Conservation (phyloP, 2,888 invertebrate species). For the Eurytoma adleriae region DNA sequence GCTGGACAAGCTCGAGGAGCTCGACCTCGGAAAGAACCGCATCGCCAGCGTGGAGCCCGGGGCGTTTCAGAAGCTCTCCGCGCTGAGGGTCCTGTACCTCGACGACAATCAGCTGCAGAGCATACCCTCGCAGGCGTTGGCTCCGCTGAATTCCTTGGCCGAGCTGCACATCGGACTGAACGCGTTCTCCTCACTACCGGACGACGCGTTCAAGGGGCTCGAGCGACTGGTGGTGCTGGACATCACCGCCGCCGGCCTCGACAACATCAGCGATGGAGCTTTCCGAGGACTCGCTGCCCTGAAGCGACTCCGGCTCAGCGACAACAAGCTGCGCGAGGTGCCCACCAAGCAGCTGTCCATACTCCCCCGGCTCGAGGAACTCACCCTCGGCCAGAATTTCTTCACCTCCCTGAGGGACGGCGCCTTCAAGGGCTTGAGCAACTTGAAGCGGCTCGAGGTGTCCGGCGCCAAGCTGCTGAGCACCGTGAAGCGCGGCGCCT, state of each 20-base stretch:
- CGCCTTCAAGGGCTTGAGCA: constrained; percentile 87
- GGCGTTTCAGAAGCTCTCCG: constrained; percentile 86
- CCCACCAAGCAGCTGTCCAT: constrained; percentile 86
- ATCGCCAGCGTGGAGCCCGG: constrained; percentile 87
- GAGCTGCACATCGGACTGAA: constrained; percentile 91
- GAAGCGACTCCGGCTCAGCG: constrained; percentile 87
- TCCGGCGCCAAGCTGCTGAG: constrained; percentile 86
- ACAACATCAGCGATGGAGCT: constrained; percentile 86
- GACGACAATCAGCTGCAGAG: constrained; percentile 89
- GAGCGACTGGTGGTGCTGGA: constrained; percentile 86
- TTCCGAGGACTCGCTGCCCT: constrained; percentile 87
- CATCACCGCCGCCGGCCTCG: constrained; percentile 87
- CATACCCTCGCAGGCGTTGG: constrained; percentile 86
- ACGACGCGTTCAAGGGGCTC: constrained; percentile 87
- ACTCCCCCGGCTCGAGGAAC: constrained; percentile 86
- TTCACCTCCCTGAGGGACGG: constrained; percentile 84
- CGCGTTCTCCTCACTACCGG: constrained; percentile 85
- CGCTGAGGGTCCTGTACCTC: constrained; percentile 87
- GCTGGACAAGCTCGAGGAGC: constrained; percentile 87
- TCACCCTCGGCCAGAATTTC: constrained; percentile 90
- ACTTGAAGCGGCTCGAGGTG: constrained; percentile 86
- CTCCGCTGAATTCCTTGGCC: constrained; percentile 86
- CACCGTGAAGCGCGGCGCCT: constrained; percentile 86
- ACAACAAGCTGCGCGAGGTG: constrained; percentile 85
- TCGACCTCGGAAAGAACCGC: constrained; percentile 91